These are phyloP conservation scores for Limosa lapponica DNA, from an alignment of 2,797 vertebrate genomes.

Conservation along the genomic window DNA sequence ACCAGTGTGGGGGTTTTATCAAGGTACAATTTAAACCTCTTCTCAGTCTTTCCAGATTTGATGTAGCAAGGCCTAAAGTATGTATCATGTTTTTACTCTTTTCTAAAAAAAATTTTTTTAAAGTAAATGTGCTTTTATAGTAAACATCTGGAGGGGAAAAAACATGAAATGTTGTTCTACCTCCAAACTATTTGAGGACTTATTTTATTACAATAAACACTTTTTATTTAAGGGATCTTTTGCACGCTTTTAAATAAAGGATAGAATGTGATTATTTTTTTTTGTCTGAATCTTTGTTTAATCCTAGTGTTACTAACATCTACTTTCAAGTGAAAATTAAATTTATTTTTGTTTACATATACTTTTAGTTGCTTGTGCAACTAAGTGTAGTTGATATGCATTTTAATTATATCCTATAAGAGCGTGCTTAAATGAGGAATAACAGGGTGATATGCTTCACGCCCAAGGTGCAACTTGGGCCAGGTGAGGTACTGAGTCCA, in stretches of 20 bases:
- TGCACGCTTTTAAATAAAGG: conserved; percentile 71
- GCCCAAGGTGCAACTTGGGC: fast-evolving
- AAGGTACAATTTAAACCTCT: conserved; percentile 30
- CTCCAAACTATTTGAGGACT: conserved; percentile 46
- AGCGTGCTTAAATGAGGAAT: neutral
- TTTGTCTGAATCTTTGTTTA: neutral
- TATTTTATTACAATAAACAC: conserved; percentile 47
- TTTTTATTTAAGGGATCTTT: conserved; percentile 74
- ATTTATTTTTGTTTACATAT: neutral
- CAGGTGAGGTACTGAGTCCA: fast-evolving
- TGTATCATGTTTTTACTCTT: conserved; percentile 60
- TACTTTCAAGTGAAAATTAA: neutral
- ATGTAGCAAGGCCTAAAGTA: neutral
- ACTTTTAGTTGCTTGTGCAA: neutral
- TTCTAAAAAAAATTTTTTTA: neutral
- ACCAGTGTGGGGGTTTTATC: neutral
- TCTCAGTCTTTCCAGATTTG: conserved; percentile 1
- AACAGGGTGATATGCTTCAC: neutral
- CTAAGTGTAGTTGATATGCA: neutral
- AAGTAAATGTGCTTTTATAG: conserved; percentile 22
- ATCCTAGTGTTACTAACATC: neutral
- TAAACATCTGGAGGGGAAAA: neutral
- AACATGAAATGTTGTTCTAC: conserved; percentile 50
- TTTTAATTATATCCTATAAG: neutral
- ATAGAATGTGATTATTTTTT: neutral